Base-by-base conservation (phyloP, 2,888 invertebrate species). In the Nemotelus pantherinus region DNA sequence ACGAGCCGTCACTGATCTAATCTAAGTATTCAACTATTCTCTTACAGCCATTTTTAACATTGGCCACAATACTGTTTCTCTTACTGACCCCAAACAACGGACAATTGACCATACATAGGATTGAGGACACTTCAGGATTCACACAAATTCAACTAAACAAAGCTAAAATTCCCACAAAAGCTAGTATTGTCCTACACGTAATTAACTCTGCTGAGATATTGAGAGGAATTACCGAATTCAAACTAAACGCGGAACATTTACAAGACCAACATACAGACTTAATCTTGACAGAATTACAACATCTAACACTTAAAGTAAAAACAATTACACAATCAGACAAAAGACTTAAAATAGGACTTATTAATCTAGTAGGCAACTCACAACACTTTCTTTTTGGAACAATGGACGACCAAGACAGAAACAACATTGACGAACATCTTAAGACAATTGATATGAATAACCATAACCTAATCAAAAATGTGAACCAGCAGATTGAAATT, bases 401-500 rank as follows among this genome's bases (percentile, higher is more conserved):
- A 39, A 63, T 78, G 53, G 76, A 78, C 47, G 76, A 77, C 25
- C 47, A 77, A 9, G 72, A 72, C n/a, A 76, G 67, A 65, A 7
- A 25, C 2, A 44, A 79, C 4, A 79, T 79, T 50, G 77, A 75
- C 43, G 10, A 60, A 70, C 79, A 77, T 70, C 53, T 77, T 5
- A 70, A 63, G 47, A 39, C 44, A 65, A 65, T 78, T 5, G 44
- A 65, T 47, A 47, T 65, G 65, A 45, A 79, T 25, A 78, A 65
- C 58, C 79, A 78, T 39, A 78, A 74, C 4, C 41, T 65, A 74
- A 78, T 79, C 25, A 44, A 43, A 50, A 67, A 48, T n/a, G 2
- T 78, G 44, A 80, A 80, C 71, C 47, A 77, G 75, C 71, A 75
- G 75, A 76, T 80, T 43, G 75, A 76, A 47, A 78, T 77, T 41